Evolutionary conservation across 1,140 invertebrate genomes (phyloP), one percentile per base, ranked within the genome.

Genomic region (Diorhabda sublineata): DNA sequence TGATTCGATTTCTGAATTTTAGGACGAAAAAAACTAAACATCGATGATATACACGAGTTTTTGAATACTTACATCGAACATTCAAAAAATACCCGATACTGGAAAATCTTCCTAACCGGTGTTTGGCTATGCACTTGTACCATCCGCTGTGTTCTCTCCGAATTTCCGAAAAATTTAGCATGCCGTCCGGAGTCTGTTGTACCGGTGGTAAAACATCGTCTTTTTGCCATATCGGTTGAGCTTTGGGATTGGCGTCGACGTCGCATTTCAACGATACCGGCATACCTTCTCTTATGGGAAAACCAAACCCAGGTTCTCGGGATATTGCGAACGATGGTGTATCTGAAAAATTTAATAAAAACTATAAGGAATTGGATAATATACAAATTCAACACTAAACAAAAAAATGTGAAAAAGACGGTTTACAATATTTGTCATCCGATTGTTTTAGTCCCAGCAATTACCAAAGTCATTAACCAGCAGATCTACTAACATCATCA

Each of bases 11-110:
- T n/a, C n/a, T n/a, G n/a, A n/a, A n/a, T n/a, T n/a, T n/a, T n/a
- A n/a, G n/a, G n/a, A n/a, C n/a, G n/a, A n/a, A n/a, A n/a, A 26
- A 26, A 26, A 26, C 0, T 26, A 26, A 26, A 26, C 26, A 26
- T 26, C 26, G 26, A 26, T 26, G 26, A 26, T 26, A 26, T 26
- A 26, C 0, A 26, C 1, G 26, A 26, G 26, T 26, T 26, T 26
- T 26, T 26, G 26, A 8, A 42, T 81, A 90, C 91, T 91, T 83
- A 94, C 92, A 88, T 82, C 92, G 83, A 68, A 95, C 91, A 78
- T 93, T 94, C 67, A 96, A 87, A 79, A 91, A 94, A 83, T 95
- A 95, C 68, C 92, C 93, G 76, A 95, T 94, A 75, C 91, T 93
- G 67, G 91, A 92, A 83, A 93, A 95, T 78, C 91, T 87, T 7